Evolutionary conservation across 2,113 vertebrate genomes (phyloP).

Genomic region (Burhinus oedicnemus): DNA sequence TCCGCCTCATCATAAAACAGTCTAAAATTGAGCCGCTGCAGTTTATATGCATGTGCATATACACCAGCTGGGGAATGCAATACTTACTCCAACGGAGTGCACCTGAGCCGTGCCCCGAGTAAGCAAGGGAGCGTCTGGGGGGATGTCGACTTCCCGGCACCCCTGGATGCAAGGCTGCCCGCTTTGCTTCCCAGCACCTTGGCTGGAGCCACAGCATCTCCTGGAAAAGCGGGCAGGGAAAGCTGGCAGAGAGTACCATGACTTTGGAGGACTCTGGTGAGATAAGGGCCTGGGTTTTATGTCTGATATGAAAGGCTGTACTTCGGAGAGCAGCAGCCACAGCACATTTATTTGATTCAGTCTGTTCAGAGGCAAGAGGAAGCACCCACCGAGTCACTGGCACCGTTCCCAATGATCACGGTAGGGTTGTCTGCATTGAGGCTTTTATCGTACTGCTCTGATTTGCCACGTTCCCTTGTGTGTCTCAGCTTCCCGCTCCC

Average conservation of each 20-base stretch:
- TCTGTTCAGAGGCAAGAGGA: not conserved
- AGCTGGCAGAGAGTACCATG: not conserved
- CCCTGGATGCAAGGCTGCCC: not conserved
- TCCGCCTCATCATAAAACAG: not conserved
- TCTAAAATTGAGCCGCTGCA: slow-evolving; percentile 1
- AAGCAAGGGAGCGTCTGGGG: not conserved
- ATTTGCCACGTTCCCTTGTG: not conserved
- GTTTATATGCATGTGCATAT: not conserved
- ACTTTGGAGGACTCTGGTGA: not conserved
- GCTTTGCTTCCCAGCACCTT: accelerated
- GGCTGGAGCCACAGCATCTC: not conserved
- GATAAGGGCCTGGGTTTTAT: not conserved
- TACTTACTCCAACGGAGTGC: not conserved
- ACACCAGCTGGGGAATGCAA: not conserved
- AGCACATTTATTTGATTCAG: not conserved
- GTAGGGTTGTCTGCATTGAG: not conserved
- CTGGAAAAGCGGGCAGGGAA: not conserved
- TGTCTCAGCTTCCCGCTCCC: not conserved
- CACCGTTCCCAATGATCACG: not conserved
- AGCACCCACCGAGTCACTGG: not conserved
- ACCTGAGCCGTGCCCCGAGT: not conserved
- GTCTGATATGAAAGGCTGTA: not conserved
- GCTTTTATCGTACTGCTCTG: not conserved
- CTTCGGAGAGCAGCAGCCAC: not conserved
- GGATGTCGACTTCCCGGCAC: accelerated